Evolutionary conservation across 2,113 vertebrate genomes (phyloP), one percentile per base, ranked within the genome.

Genomic region (Polyodon spathula): DNA sequence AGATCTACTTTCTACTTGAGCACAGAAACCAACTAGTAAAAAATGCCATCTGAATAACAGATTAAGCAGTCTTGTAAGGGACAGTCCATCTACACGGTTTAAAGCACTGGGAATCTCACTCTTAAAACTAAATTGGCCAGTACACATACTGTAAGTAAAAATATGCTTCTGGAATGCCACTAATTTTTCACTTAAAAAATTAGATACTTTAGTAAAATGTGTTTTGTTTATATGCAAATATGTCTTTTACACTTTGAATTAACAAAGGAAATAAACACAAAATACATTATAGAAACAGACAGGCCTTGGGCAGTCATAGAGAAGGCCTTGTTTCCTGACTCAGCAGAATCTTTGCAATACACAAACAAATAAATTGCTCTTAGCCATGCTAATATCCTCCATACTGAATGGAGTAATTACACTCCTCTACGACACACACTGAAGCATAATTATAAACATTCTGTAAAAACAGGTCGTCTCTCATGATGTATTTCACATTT

Each of bases 361-460:
- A 67, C 72, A 60, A 64, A 70, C 62, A 72, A 72, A 71, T 60
- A 81, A 83, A 75, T 57, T 71, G 66, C 53, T 82, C 74, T 70
- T 69, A 71, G 76, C 69, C 76, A 71, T 67, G 72, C 71, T 66
- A 73, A 67, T 64, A 73, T 64, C 58, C 70, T 79, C 63, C 63
- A 72, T 60, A 59, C 39, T 66, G 77, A 74, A 65, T 65, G 16
- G 60, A 81, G 68, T 76, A 71, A 81, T n/a, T 72, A 59, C 63
- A 66, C 74, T 73, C 63, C 57, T 68, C 60, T 67, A 65, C 58
- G 59, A 71, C 61, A 69, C 69, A 67, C 62, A 66, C 70, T 1
- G 57, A 80, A 66, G 56, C 68, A 51, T 70, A 72, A 76, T 79
- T 77, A 77, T 53, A 65, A 43, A 63, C 63, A 69, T 67, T 70